Conservation (phyloP, 1,140 invertebrate species). For the Neoseiulus cucumeris region DNA sequence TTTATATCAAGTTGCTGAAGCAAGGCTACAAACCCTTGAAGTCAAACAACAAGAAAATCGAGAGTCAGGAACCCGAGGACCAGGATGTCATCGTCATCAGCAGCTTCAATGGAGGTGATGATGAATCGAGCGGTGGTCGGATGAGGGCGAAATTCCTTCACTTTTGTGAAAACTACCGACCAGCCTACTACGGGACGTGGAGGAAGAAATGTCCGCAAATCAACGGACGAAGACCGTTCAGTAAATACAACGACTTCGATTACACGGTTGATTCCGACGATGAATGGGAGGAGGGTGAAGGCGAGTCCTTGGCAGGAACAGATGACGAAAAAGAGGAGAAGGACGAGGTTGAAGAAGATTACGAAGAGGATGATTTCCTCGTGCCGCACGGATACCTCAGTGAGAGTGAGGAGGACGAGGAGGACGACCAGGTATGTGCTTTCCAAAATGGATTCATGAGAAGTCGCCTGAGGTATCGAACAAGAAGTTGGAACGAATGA, state of each 20-base stretch:
- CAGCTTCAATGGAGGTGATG: too few species aligned
- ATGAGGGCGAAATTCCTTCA: constrained; percentile 27
- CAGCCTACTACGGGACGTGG: constrained; percentile 30
- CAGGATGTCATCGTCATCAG: too few species aligned
- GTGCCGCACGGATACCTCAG: constrained; percentile 16
- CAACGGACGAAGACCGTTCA: constrained; percentile 25
- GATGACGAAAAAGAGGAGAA: constrained; percentile 14
- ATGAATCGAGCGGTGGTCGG: constrained; percentile 14
- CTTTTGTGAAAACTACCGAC: constrained; percentile 28
- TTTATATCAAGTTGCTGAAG: too few species aligned
- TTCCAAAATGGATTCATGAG: too few species aligned
- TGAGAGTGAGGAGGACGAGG: constrained; percentile 12
- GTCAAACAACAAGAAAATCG: too few species aligned
- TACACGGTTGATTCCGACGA: constrained; percentile 31
- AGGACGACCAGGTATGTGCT: constrained; percentile 1
- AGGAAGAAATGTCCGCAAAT: constrained; percentile 24
- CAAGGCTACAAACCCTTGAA: too few species aligned
- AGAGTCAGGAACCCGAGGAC: too few species aligned
- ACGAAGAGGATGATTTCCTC: constrained; percentile 13
- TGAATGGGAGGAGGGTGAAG: constrained; percentile 31
- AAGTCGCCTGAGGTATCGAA: too few species aligned
- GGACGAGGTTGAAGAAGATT: constrained; percentile 13
- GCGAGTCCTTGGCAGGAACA: constrained; percentile 23
- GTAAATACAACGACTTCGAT: constrained; percentile 27
- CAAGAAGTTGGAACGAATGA: too few species aligned